Conservation (phyloP, 2,113 vertebrate species). For the Monarcha castaneiventris region DNA sequence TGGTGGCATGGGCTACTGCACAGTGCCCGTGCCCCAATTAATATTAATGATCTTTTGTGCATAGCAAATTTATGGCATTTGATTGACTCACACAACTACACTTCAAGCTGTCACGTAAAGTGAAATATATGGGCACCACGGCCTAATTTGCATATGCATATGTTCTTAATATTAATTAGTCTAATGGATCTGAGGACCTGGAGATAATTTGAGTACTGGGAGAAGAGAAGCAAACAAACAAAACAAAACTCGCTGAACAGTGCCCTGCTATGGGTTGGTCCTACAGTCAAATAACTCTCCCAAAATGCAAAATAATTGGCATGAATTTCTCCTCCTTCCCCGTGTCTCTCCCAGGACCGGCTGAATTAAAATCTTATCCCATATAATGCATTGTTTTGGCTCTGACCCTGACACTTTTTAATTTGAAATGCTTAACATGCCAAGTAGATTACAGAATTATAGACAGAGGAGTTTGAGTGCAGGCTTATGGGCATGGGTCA, state of each 20-base stretch:
- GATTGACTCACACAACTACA: slow-evolving; percentile 78
- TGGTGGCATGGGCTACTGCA: slow-evolving; percentile 73
- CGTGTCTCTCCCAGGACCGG: neutral
- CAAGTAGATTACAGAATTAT: slow-evolving; percentile 1
- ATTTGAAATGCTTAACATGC: slow-evolving; percentile 49
- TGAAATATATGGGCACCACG: slow-evolving; percentile 73
- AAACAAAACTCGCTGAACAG: neutral
- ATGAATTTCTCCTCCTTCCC: slow-evolving; percentile 9
- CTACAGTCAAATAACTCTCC: slow-evolving; percentile 51
- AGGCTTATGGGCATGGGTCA: neutral
- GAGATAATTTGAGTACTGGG: slow-evolving; percentile 64
- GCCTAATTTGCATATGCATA: slow-evolving; percentile 77
- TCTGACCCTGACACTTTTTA: slow-evolving; percentile 32
- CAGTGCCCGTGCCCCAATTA: slow-evolving; percentile 76
- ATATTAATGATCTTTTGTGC: slow-evolving; percentile 78
- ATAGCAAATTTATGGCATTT: slow-evolving; percentile 77
- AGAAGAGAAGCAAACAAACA: slow-evolving; percentile 38
- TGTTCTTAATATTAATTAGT: slow-evolving; percentile 81
- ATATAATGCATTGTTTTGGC: slow-evolving; percentile 38
- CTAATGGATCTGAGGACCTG: slow-evolving; percentile 69
- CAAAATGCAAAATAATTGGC: slow-evolving; percentile 22
- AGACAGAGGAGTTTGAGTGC: neutral
- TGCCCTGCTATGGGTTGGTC: neutral
- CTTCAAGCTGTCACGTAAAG: slow-evolving; percentile 75
- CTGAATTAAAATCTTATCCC: slow-evolving; percentile 31